These are phyloP conservation scores for Falcunculus frontatus DNA, from an alignment of 2,113 vertebrate species.

Conservation along the genomic window DNA sequence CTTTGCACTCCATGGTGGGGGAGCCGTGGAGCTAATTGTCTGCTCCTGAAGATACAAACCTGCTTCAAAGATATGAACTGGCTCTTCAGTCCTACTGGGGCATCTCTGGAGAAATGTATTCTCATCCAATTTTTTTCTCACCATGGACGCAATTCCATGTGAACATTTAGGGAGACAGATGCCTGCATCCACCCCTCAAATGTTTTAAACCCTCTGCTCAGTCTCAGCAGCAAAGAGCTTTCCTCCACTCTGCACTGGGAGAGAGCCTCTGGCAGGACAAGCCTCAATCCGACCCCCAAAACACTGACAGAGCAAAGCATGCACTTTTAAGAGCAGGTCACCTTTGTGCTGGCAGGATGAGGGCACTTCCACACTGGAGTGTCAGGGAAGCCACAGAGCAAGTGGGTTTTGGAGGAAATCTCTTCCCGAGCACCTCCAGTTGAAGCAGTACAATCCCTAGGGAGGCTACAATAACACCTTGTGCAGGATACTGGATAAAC, in stretches of 20 bases:
- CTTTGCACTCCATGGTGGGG: fast-evolving
- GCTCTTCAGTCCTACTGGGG: not conserved
- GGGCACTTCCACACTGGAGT: fast-evolving
- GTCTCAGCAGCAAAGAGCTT: not conserved
- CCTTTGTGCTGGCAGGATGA: not conserved
- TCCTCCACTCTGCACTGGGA: not conserved
- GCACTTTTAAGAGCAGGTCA: fast-evolving
- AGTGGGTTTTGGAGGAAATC: not conserved
- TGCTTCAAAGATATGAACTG: not conserved
- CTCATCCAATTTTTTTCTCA: not conserved
- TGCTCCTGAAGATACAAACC: not conserved
- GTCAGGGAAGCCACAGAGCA: not conserved
- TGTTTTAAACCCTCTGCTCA: not conserved
- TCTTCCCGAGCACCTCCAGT: not conserved
- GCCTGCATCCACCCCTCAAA: not conserved
- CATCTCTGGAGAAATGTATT: not conserved
- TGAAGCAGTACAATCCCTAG: not conserved
- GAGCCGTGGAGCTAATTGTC: not conserved
- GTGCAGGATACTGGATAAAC: not conserved
- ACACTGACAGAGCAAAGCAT: fast-evolving
- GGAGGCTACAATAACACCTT: not conserved
- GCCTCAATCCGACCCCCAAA: not conserved
- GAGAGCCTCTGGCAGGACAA: not conserved
- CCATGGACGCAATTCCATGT: not conserved
- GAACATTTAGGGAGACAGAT: not conserved